Percentiles rank a stretch among this genome's conserved stretches.
These are phyloP conservation scores for Hermetia illucens DNA, from an alignment of 1,140 invertebrate species.

Conservation along the genomic window DNA sequence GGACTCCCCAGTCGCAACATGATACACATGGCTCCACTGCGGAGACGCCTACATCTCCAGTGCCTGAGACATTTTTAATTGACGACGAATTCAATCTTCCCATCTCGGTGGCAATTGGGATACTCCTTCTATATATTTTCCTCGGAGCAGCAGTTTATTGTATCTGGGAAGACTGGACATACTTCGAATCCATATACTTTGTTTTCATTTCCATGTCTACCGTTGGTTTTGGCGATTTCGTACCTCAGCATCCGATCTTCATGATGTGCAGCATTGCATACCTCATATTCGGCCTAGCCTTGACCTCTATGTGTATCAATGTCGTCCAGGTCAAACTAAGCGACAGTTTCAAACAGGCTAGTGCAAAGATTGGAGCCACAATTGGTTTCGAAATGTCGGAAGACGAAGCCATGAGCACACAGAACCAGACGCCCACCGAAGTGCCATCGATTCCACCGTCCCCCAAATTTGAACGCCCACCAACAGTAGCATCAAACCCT, in stretches of 20 bases:
- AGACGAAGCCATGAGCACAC: constrained; percentile 34
- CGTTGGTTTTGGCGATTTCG: constrained; percentile 81
- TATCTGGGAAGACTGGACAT: constrained; percentile 65
- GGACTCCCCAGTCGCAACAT: constrained; percentile 14
- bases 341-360: constrained; percentile 70
- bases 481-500: too few relatives aligned
- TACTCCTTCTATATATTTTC: constrained; percentile 73
- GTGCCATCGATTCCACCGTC: constrained; percentile 22
- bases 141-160: constrained; percentile 65
- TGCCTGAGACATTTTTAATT: constrained; percentile 49
- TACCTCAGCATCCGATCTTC: constrained; percentile 74
- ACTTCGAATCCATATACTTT: constrained; percentile 86
- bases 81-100: constrained; percentile 92
- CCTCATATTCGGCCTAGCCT: constrained; percentile 80
- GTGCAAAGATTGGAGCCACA: constrained; percentile 70
- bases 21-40: constrained; percentile 15
- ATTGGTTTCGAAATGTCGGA: constrained; percentile 62
- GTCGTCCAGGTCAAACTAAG: constrained; percentile 79
- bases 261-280: constrained; percentile 90
- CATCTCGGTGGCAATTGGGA: constrained; percentile 66
- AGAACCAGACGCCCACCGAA: constrained; percentile 20
- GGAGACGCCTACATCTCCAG: constrained; percentile 46
- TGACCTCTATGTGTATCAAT: constrained; percentile 96
- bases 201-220: constrained; percentile 91
- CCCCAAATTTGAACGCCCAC: too few relatives aligned